phyloP scores from a whole-genome alignment of 2,888 invertebrate genomes.

The Synergus laeviventris region DNA sequence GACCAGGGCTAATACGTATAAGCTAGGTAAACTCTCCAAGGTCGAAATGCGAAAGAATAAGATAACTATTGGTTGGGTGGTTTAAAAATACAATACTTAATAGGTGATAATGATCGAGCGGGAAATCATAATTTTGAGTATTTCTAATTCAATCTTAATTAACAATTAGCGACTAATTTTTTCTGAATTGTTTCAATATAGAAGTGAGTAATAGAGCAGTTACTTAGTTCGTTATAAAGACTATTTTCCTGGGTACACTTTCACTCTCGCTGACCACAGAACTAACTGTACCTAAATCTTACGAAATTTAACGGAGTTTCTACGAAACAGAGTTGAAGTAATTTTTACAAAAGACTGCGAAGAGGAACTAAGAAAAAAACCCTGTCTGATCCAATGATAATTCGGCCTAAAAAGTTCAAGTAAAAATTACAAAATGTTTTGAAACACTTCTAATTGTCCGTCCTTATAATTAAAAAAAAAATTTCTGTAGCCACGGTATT shows the following conservation, averaged over 20 bases:
- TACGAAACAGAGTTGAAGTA: neutral
- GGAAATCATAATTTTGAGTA: neutral
- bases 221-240: neutral
- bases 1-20: neutral
- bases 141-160: neutral
- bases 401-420: neutral
- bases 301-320: neutral
- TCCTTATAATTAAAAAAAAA: neutral
- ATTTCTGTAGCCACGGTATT: too few species aligned
- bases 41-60: neutral
- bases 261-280: slow-evolving; percentile 8
- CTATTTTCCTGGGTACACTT: neutral
- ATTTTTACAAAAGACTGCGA: neutral
- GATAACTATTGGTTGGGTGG: neutral
- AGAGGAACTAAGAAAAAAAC: neutral
- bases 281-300: neutral
- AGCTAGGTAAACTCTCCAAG: neutral
- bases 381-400: neutral
- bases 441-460: neutral
- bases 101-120: too few species aligned
- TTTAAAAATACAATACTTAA: neutral
- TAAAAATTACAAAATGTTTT: neutral
- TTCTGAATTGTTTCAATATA: neutral
- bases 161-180: neutral
- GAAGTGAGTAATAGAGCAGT: neutral